Evolutionary conservation across 2,888 invertebrate genomes (phyloP).

Genomic region (Seira musarum): DNA sequence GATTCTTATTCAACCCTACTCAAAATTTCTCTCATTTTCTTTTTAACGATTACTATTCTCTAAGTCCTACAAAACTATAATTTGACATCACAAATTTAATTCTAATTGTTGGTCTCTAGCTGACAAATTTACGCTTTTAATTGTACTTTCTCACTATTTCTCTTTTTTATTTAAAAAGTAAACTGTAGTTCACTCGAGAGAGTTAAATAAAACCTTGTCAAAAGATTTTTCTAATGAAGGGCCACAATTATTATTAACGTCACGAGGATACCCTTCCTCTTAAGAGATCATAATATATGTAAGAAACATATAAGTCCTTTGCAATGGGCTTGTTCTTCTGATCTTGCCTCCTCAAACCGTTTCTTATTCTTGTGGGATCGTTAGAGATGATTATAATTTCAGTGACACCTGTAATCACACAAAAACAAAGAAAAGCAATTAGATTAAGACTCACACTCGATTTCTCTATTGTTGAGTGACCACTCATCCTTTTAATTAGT

Average conservation of each 20-base stretch:
- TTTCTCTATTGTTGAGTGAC: conserved; percentile 13
- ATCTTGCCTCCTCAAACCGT: neutral
- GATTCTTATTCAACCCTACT: too few species aligned
- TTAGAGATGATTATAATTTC: neutral
- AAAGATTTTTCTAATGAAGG: neutral
- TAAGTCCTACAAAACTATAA: conserved; percentile 9
- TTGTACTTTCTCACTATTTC: neutral
- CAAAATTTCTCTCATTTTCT: conserved; percentile 9
- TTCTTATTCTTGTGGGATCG: conserved; percentile 6
- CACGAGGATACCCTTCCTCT: neutral
- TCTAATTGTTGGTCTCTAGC: neutral
- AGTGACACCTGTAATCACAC: conserved; percentile 10
- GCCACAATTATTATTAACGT: neutral
- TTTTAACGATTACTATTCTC: neutral
- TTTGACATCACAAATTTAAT: neutral
- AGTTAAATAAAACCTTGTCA: neutral
- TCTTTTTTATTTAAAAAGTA: neutral
- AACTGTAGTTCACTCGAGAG: neutral
- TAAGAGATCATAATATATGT: neutral
- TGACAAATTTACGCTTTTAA: conserved; percentile 1
- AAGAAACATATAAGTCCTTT: too few species aligned
- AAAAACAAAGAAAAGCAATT: conserved; percentile 9
- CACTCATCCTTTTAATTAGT: conserved; percentile 10
- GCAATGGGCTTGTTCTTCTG: too few species aligned
- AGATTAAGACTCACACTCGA: neutral